Base-by-base conservation (phyloP, 2,888 invertebrate species). In the Eilema depressum region DNA sequence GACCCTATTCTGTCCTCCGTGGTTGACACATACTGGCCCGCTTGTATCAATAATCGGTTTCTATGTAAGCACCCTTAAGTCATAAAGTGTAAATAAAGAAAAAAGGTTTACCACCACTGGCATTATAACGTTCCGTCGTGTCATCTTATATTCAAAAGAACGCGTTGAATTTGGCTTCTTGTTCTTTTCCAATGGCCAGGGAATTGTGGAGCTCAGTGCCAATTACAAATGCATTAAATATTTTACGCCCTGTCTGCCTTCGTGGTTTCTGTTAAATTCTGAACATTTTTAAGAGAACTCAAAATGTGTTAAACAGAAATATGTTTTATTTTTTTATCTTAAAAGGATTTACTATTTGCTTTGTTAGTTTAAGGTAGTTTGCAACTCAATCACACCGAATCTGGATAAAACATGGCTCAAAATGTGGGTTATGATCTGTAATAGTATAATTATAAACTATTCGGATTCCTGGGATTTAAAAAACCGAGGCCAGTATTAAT, bases 181-280 rank as follows among this genome's bases (percentile, higher is more conserved):
- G 8, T 53, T 53, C n/a, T 53, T n/a, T 61, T 11, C 30, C n/a
- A 33, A 23, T 61, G 33, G 12, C 33, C n/a, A 20, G n/a, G 23
- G 33, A 33, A 7, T 23, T 25, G 37, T 63, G 8, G 37, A 23
- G 62, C 25, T 63, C 23, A 63, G 37, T 37, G 25, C 23, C 23
- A 62, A 62, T 37, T 63, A 37, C 14, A 17, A 62, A 63, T 25
- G 14, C 37, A 37, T 37, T 63, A 37, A 63, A 63, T 63, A 37
- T 63, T 63, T 37, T 63, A 41, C 14, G 17, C 14, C 37, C 25
- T 41, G 53, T 20, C 47, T 47, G 20, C 25, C 41, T 20, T 41
- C 26, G 37, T 63, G 63, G 25, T 25, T 3, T 25, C 10, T 10
- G 4, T 26, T 10, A 10, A 53, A 10, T 63, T 41, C 20, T 41